phyloP scores from a whole-genome alignment of 2,888 invertebrate genomes.

The Neoscelio sp. region DNA sequence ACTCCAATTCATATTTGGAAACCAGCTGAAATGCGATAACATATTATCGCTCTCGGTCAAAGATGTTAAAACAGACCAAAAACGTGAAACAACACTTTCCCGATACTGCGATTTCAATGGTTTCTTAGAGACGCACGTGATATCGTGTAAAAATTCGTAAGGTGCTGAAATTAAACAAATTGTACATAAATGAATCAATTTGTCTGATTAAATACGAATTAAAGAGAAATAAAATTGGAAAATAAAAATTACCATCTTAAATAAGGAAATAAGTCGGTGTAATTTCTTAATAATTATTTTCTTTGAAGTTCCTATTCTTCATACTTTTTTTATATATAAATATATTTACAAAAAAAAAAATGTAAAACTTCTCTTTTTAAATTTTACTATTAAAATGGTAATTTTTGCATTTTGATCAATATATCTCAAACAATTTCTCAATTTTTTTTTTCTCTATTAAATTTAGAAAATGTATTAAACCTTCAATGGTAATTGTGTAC shows the following conservation, averaged over 20 bases:
- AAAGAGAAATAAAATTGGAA: not conserved
- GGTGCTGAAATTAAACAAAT: slow-evolving; percentile 85
- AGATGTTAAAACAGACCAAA: slow-evolving; percentile 87
- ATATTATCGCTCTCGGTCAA: slow-evolving; percentile 88
- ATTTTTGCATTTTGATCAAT: too few relatives aligned
- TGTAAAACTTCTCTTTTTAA: too few relatives aligned
- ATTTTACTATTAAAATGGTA: too few relatives aligned
- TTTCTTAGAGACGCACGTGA: slow-evolving; percentile 87
- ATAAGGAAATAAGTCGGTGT: too few relatives aligned
- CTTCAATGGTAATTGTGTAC: slow-evolving; percentile 83
- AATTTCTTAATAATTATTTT: too few relatives aligned
- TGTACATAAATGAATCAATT: too few relatives aligned
- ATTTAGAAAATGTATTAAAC: slow-evolving; percentile 20
- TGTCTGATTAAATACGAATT: too few relatives aligned
- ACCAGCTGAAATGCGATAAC: slow-evolving; percentile 88
- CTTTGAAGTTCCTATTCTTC: too few relatives aligned
- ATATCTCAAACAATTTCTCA: too few relatives aligned
- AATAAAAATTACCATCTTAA: too few relatives aligned
- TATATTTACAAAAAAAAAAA: too few relatives aligned
- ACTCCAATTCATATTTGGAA: slow-evolving; percentile 84
- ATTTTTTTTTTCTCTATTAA: not conserved
- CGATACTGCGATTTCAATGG: slow-evolving; percentile 87
- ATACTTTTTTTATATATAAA: too few relatives aligned
- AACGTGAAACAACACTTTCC: slow-evolving; percentile 87
- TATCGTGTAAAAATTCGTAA: slow-evolving; percentile 90